Evolutionary conservation across 1,140 invertebrate species (phyloP).

Genomic region (Bicyclus anynana): DNA sequence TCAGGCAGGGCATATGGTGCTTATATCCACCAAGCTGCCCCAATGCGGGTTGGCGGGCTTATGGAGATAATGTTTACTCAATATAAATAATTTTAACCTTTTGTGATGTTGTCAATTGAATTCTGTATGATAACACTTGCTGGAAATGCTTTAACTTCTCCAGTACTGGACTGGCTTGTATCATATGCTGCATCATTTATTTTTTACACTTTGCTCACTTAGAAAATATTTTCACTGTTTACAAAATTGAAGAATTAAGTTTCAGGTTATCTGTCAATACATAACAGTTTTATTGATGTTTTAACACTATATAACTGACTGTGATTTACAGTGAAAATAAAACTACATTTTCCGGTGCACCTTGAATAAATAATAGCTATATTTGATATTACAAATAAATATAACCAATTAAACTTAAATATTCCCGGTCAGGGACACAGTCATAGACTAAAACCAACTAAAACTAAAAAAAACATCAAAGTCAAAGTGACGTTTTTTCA

Average conservation of each 20-base stretch:
- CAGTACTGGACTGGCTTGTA: constrained; percentile 57
- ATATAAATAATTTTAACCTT: constrained; percentile 43
- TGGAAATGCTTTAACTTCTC: constrained; percentile 67
- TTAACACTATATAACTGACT: neutral
- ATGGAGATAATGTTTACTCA: too few species aligned
- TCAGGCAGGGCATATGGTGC: too few species aligned
- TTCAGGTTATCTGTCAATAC: constrained; percentile 68
- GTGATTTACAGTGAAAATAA: neutral
- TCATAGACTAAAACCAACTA: neutral
- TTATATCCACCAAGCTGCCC: too few species aligned
- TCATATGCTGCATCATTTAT: constrained; percentile 57
- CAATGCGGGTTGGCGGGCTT: too few species aligned
- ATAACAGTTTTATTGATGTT: neutral
- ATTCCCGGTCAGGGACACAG: constrained; percentile 24
- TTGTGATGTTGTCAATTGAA: constrained; percentile 66
- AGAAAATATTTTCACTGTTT: constrained; percentile 25
- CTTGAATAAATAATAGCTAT: neutral
- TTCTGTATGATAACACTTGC: constrained; percentile 56
- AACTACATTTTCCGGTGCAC: neutral
- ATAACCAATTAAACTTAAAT: constrained; percentile 23
- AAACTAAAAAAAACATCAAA: too few species aligned
- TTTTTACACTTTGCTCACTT: constrained; percentile 15
- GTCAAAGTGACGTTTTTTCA: too few species aligned
- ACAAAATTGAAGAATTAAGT: constrained; percentile 17
- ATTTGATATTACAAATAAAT: neutral